phyloP scores from a whole-genome alignment of 2,797 vertebrate species.

The Lerista edwardsae region DNA sequence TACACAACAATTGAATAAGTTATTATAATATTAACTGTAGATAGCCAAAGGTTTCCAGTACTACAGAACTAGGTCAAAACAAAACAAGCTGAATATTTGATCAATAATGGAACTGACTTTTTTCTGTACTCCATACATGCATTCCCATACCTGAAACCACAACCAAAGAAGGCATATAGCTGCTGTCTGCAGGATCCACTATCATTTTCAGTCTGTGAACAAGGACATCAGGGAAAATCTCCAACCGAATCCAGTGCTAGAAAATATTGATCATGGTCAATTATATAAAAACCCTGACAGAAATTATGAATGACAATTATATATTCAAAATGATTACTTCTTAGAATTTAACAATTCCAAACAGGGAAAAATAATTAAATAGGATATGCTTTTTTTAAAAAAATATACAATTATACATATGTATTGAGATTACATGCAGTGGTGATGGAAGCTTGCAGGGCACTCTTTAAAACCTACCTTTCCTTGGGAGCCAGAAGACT shows the following conservation, averaged over 20 bases:
- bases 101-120: rapidly evolving
- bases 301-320: neutral
- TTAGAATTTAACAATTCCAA: neutral
- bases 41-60: neutral
- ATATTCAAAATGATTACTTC: neutral
- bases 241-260: conserved; percentile 97
- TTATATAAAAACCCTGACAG: neutral
- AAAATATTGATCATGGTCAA: neutral
- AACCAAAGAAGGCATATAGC: conserved; percentile 98
- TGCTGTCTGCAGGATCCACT: conserved; percentile 97
- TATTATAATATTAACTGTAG: neutral
- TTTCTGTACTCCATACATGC: neutral
- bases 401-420: neutral
- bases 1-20: conserved; percentile 61
- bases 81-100: neutral
- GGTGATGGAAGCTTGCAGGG: neutral
- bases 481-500: conserved; percentile 97
- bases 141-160: conserved; percentile 90
- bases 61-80: neutral
- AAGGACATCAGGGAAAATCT: conserved; percentile 95
- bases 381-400: neutral
- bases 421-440: neutral
- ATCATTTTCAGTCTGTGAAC: conserved; percentile 95
- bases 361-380: neutral
- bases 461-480: conserved; percentile 80